Evolutionary conservation across 2,888 invertebrate genomes (phyloP), one percentile per base, ranked within the genome.

Genomic region (Leptopilina syphax): DNA sequence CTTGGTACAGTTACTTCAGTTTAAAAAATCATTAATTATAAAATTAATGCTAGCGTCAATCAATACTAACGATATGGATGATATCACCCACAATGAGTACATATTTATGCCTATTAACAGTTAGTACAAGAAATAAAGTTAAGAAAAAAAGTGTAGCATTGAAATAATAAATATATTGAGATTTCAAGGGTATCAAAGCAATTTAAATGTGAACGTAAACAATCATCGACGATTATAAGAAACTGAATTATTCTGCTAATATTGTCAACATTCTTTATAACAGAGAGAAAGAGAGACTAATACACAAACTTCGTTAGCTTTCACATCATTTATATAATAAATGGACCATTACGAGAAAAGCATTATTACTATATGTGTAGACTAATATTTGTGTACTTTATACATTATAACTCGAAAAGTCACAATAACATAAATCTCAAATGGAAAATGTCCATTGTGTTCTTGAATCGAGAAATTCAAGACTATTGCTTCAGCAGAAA

Each of bases 121-220:
- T 34, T 34, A 34, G 4, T 34, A 34, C 34, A 34, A 34, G 34
- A 34, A 34, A 34, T 34, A 34, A 34, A 34, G 1, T 34, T 34
- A 34, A 34, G 34, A 34, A 34, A 34, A 27, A 34, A 34, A 34
- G 34, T 34, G 8, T 44, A 44, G 8, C 44, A 44, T 44, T 44
- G 44, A 44, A 44, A 44, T 44, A 7, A 44, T 44, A 44, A 44
- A 44, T 44, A 44, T 44, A 44, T 44, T 44, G 44, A 44, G 44
- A 44, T 44, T 44, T 44, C 44, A 44, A 44, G 44, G 44, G 1
- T 44, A 44, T 44, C 60, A 60, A 7, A n/a, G 8, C 60, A 60
- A n/a, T n/a, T n/a, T 60, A 18, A 60, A 60, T 60, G 60, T n/a
- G 60, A 60, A 60, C n/a, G 13, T 60, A n/a, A 57, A 57, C 57